These are phyloP conservation scores for Colostygia pectinataria DNA, from an alignment of 2,888 invertebrate species.

Conservation along the genomic window DNA sequence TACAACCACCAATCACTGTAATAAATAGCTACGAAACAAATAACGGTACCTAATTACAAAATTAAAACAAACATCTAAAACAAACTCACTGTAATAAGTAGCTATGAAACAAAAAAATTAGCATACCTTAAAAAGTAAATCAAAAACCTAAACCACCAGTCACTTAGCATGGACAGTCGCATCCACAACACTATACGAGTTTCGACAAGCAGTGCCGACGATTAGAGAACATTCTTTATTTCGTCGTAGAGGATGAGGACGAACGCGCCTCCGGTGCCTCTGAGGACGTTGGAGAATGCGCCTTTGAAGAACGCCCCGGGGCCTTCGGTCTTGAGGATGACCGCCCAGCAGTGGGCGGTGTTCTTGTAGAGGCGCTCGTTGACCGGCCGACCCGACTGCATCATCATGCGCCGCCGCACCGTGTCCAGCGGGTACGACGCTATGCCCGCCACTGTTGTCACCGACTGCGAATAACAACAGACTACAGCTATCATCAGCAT, in stretches of 20 bases:
- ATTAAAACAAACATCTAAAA: slow-evolving; percentile 2
- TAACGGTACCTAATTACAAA: slow-evolving; percentile 18
- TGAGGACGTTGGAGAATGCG: slow-evolving; percentile 95
- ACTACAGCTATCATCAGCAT: no score
- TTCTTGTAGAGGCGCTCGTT: slow-evolving; percentile 92
- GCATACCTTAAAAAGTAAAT: slow-evolving; percentile 18
- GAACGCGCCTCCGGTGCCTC: slow-evolving; percentile 96
- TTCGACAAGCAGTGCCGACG: background rate
- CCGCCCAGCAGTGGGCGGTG: slow-evolving; percentile 94
- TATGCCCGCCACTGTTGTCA: slow-evolving; percentile 91
- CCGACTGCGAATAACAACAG: slow-evolving; percentile 68
- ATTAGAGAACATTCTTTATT: slow-evolving; percentile 86
- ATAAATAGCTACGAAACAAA: slow-evolving; percentile 11
- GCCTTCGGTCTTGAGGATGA: slow-evolving; percentile 92
- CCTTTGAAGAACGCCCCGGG: slow-evolving; percentile 95
- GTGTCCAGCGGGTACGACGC: slow-evolving; percentile 98
- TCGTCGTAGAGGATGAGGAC: slow-evolving; percentile 95
- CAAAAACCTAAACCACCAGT: background rate
- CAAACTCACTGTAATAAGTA: background rate
- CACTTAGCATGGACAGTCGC: slow-evolving; percentile 3
- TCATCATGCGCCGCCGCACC: slow-evolving; percentile 98
- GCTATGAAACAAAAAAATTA: slow-evolving; percentile 15
- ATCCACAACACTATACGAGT: background rate
- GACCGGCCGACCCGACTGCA: slow-evolving; percentile 94
- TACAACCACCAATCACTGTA: slow-evolving; percentile 1